A percentile compares a stretch with the other conserved stretches of the same genome.
Conservation (phyloP, 2,113 vertebrate species). For the Mastomys natalensis region DNA sequence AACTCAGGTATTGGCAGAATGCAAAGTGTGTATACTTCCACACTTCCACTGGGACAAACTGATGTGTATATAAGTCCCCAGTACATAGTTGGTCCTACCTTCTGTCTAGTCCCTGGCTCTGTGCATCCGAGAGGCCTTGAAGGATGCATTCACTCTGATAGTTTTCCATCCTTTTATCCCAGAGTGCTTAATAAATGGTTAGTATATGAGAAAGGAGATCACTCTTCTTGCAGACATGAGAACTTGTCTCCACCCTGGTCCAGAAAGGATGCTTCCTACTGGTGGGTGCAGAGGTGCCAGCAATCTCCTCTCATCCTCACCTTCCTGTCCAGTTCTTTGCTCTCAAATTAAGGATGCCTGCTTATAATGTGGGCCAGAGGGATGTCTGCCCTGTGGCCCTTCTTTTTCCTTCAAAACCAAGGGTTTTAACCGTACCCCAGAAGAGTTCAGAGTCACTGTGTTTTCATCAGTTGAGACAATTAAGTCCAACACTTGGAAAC, state of each 20-base stretch:
- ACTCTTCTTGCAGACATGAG: not conserved
- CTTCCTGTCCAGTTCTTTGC: not conserved
- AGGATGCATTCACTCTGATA: not conserved
- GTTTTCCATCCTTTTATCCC: not conserved
- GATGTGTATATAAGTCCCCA: not conserved
- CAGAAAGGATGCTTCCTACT: not conserved
- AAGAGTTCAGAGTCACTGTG: not conserved
- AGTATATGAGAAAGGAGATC: not conserved
- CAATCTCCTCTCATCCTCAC: not conserved
- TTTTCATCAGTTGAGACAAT: constrained; percentile 46
- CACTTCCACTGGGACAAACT: not conserved
- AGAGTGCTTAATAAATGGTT: not conserved
- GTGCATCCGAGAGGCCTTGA: not conserved
- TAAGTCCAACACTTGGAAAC: not conserved
- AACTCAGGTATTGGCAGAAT: not conserved
- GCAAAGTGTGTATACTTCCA: not conserved
- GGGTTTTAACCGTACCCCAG: not conserved
- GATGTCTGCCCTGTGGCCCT: not conserved
- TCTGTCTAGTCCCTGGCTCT: not conserved
- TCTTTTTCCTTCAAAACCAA: not conserved
- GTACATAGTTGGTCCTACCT: not conserved
- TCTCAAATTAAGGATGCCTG: not conserved
- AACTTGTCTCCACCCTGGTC: not conserved
- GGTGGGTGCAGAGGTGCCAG: not conserved
- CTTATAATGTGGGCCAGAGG: not conserved